Base-by-base conservation (phyloP, 1,140 invertebrate genomes). In the Lepidotrigona ventralis region DNA sequence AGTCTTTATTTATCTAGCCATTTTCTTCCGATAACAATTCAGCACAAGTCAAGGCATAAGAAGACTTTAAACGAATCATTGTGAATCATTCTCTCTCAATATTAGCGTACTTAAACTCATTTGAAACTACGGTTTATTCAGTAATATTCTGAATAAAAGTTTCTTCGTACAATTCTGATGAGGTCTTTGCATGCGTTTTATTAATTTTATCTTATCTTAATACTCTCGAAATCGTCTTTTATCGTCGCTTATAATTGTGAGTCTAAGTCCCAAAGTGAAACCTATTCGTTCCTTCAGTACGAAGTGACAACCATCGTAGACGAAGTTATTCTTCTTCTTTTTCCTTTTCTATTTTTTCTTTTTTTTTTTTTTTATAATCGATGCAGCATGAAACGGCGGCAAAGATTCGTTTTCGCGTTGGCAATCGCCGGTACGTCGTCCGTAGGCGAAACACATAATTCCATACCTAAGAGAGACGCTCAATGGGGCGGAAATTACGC, bases 401-500 rank as follows among this genome's bases (percentile, higher is more conserved):
- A 23, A 26, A 39, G 19, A 33, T 84, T 69, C 56, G 73, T 51
- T 77, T n/a, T 29, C 64, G 69, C 54, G 33, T 17, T 46, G 76
- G 80, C 78, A 69, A 79, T 69, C 76, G 56, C 2, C 29, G 58
- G 12, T 66, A 19, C 73, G 58, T 23, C 33, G 73, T 80, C 86
- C 39, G 66, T 80, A 87, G 81, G 77, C 86, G 88, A 89, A 89
- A 89, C 86, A 88, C 85, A 89, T 88, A 89, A 89, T 88, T 85
- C 82, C 84, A 84, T 79, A 83, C 82, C 69, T 72, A 83, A 83
- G 83, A 80, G 79, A 72, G 68, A 85, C 58, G 85, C 84, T 89
- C 88, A 89, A 89, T 89, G 87, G 87, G 68, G 54, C 88, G 88
- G 87, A 89, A 89, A 89, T 89, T 88, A 89, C 88, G 88, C 88